Base-by-base conservation (phyloP, 2,797 vertebrate species). In the Toxotes lorentzi region DNA sequence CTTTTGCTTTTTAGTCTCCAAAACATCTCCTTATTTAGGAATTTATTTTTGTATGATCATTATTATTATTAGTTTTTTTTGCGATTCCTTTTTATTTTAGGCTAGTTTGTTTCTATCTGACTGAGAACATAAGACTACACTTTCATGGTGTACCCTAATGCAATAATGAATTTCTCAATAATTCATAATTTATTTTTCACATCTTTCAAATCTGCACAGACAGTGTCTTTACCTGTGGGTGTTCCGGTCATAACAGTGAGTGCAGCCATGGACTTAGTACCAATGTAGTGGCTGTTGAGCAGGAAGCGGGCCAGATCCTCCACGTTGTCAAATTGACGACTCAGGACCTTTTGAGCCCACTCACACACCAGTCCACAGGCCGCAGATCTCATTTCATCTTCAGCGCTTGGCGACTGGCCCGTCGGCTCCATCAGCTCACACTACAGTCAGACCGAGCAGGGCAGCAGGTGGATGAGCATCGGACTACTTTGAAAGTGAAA, bases 261-360 rank as follows among this genome's bases (percentile, higher is more conserved):
- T 54, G 98, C 98, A 90, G 98, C 97, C 96, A 99, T 95, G 56
- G 98, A 98, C 94, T 99, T 99, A 76, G 97, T 99, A 92, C 97
- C 97, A 17, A 99, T 99, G 90, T 97, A 99, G 90, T 99, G 98
- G 93, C 98, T 99, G 93, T 98, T 99, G 30, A 99, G 97, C 86
- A 99, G 95, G 93, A 99, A 99, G 86, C 97, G 98, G 66, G 98
- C 98, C 90, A 99, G 73, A 88, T 99, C 98, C 95, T 99, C 93
- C 89, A 99, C 97, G 0, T 96, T 96, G 87, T 99, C 98, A 86
- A 99, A 99, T 89, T 98, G 97, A 79, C 98, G 97, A 93, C 97
- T 99, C 81, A 99, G 93, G 86, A 99, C 98, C 93, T 99, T 99
- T 93, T 99, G 98, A 71, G 98, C 98, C 98, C 98, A 99, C 88